A percentile compares a stretch with the other conserved stretches of the same genome.
Conservation (phyloP, 2,888 invertebrate species). For the Acrocyrtus sp. region DNA sequence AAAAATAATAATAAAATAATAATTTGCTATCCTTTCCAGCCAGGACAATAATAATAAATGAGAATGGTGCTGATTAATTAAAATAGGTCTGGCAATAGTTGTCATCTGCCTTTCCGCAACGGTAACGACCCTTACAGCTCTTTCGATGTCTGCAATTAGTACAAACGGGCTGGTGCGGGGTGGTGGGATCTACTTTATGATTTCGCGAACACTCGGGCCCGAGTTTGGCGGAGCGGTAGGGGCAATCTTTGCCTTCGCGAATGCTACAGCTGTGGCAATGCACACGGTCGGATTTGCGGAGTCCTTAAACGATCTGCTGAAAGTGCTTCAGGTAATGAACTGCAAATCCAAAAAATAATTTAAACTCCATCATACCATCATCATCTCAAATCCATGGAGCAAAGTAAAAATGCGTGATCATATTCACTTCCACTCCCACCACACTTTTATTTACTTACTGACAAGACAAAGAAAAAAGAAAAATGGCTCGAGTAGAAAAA, state of each 20-base stretch:
- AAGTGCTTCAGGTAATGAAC: conserved; percentile 65
- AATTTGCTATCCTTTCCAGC: neutral
- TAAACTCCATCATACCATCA: too few relatives aligned
- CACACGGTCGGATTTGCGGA: conserved; percentile 76
- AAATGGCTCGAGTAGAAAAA: too few relatives aligned
- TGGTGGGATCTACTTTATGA: conserved; percentile 63
- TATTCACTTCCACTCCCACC: too few relatives aligned
- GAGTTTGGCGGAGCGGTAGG: conserved; percentile 73
- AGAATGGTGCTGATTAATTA: too few relatives aligned
- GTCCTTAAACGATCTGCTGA: conserved; percentile 69
- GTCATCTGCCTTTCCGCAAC: conserved; percentile 63
- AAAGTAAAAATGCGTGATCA: too few relatives aligned
- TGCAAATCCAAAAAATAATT: too few relatives aligned
- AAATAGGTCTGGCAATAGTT: conserved; percentile 61
- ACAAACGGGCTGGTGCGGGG: conserved; percentile 59
- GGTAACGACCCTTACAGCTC: conserved; percentile 61
- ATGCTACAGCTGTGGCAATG: conserved; percentile 73
- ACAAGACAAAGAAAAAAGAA: too few relatives aligned
- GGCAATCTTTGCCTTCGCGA: conserved; percentile 73
- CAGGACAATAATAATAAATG: too few relatives aligned
- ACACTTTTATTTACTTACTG: too few relatives aligned
- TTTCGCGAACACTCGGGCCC: conserved; percentile 62
- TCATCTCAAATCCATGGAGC: too few relatives aligned
- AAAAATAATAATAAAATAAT: too few relatives aligned
- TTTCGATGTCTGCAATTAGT: conserved; percentile 61